Percentiles rank a stretch among this genome's conserved stretches.
These are phyloP conservation scores for Tetranychus truncatus DNA, from an alignment of 2,888 invertebrate genomes.

Conservation along the genomic window DNA sequence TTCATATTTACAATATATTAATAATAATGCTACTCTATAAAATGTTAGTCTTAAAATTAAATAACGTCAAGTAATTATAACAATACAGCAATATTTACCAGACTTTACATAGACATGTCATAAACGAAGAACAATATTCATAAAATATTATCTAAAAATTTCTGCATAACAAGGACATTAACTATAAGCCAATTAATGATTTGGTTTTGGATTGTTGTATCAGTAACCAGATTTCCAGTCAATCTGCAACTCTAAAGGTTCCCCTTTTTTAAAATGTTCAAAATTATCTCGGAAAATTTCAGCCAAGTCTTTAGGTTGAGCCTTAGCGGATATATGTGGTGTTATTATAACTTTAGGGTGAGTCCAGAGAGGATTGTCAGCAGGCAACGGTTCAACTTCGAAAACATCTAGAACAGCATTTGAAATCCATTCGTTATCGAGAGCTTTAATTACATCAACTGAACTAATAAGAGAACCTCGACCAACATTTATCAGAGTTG, in stretches of 20 bases:
- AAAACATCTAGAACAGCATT: constrained; percentile 43
- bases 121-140: too few relatives aligned
- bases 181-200: too few relatives aligned
- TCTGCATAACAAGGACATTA: too few relatives aligned
- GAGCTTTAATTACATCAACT: constrained; percentile 37
- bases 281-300: constrained; percentile 37
- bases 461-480: constrained; percentile 40
- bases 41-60: too few relatives aligned
- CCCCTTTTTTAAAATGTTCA: constrained; percentile 31
- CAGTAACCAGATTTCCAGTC: constrained; percentile 36
- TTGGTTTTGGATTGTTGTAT: constrained; percentile 17
- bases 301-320: constrained; percentile 35
- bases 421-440: constrained; percentile 39
- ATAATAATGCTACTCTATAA: too few relatives aligned
- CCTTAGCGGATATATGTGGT: constrained; percentile 36
- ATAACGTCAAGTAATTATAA: too few relatives aligned
- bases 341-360: constrained; percentile 37
- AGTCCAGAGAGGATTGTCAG: constrained; percentile 38
- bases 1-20: too few relatives aligned
- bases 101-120: too few relatives aligned
- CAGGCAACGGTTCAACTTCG: constrained; percentile 38
- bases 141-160: too few relatives aligned
- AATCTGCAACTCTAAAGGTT: constrained; percentile 33
- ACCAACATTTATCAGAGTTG: constrained; percentile 42
- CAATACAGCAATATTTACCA: too few relatives aligned